Evolutionary conservation across 1,140 invertebrate species (phyloP).

Genomic region (Sipha flava): DNA sequence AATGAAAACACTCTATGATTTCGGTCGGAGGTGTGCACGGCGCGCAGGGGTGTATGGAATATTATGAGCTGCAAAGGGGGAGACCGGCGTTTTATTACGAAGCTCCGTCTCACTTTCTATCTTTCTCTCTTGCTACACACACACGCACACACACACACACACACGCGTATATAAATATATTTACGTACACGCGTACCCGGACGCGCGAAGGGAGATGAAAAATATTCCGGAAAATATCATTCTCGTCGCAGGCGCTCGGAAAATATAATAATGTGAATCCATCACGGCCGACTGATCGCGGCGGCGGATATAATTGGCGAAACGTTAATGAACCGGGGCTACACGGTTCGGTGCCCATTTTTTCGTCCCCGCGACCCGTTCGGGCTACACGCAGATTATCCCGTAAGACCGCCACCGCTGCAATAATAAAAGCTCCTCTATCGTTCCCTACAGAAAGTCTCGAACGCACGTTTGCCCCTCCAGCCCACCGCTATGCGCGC

Average conservation of each 20-base stretch:
- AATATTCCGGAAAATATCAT: constrained; percentile 32
- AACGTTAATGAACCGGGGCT: constrained; percentile 29
- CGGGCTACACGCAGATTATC: neutral
- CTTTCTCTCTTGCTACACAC: too few relatives aligned
- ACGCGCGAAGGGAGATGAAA: constrained; percentile 6
- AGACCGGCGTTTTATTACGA: neutral
- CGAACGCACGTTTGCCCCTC: neutral
- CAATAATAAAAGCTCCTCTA: constrained; percentile 13
- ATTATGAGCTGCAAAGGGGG: neutral
- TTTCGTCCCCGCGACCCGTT: neutral
- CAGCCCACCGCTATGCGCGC: neutral
- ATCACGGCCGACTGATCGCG: constrained; percentile 21
- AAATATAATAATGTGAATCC: constrained; percentile 30
- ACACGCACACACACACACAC: too few relatives aligned
- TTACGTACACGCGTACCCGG: too few relatives aligned
- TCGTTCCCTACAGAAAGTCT: neutral
- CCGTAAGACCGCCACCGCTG: neutral
- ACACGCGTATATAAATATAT: too few relatives aligned
- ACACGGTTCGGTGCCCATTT: constrained; percentile 14
- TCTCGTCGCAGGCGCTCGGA: neutral
- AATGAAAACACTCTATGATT: neutral
- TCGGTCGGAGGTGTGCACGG: neutral
- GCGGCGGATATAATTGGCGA: constrained; percentile 30
- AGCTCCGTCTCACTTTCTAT: too few relatives aligned
- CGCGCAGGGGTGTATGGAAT: neutral